phyloP scores from a whole-genome alignment of 2,888 invertebrate genomes.

The Cactoblastis cactorum region DNA sequence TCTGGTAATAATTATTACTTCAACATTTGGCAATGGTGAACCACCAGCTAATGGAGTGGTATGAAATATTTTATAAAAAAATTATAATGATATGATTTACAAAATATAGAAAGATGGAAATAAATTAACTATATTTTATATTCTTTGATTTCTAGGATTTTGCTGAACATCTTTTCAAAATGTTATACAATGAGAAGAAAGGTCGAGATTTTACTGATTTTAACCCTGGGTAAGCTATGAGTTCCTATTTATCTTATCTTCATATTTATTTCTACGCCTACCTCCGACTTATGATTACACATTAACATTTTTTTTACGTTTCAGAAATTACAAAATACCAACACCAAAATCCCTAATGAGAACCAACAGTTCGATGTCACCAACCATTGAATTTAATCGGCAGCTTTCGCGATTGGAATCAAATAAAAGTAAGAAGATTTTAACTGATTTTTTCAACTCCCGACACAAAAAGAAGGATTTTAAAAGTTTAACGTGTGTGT shows the following conservation, averaged over 20 bases:
- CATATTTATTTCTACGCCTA: no score
- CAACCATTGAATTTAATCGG: conserved; percentile 73
- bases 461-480: background rate
- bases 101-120: no score
- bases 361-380: conserved; percentile 83
- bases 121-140: background rate
- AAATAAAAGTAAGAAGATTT: conserved; percentile 57
- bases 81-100: background rate
- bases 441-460: background rate
- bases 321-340: conserved; percentile 82
- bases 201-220: conserved; percentile 41
- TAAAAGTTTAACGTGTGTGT: no score
- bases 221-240: conserved; percentile 31
- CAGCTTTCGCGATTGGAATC: conserved; percentile 80
- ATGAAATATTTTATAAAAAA: conserved; percentile 35
- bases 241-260: background rate
- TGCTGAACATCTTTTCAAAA: conserved; percentile 59
- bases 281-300: background rate
- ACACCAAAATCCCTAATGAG: conserved; percentile 93
- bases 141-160: conserved; percentile 49
- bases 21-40: conserved; percentile 98
- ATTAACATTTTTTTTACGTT: no score
- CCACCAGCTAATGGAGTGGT: conserved; percentile 98
- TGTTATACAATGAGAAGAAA: conserved; percentile 56
- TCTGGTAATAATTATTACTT: conserved; percentile 92